Evolutionary conservation across 1,140 invertebrate genomes (phyloP), one percentile per base, ranked within the genome.

Genomic region (Drosophila prosaltans): DNA sequence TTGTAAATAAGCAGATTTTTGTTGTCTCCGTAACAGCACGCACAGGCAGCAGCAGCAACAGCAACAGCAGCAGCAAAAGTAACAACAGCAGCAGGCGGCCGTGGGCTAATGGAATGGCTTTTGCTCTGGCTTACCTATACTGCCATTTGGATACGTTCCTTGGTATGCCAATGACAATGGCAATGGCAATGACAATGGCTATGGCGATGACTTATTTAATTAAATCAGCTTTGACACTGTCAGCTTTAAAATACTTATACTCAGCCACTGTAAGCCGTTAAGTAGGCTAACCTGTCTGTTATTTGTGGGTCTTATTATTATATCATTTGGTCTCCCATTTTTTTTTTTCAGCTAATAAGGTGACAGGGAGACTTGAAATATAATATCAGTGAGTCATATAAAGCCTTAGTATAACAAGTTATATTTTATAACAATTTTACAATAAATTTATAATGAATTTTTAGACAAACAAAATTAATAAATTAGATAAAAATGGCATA

Each of bases 1-100:
- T 83, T 60, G 80, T 80, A 89, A 88, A 88, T 88, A 88, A 89
- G 80, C 80, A 83, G 77, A 89, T 88, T 80, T 76, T 71, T 63
- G 40, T 75, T 75, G 79, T 86, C 71, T 59, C 54, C 72, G 28
- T 45, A 63, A n/a, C 41, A 55, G 40, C 41, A 41, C 30, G 57
- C 48, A 28, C 55, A 6, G 26, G 59, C 36, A 24, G 6, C 32
- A 36, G 4, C 28, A 30, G 2, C 28, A 36, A 7, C 32, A 36
- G 28, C 2, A 30, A 6, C 4, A 40, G 1, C 45, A 48, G 45
- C 45, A 21, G 43, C 43, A 26, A 26, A 21, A 51, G 7, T 24
- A 51, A 10, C 24, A 51, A 8, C 39, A 11, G 30, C 57, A 32
- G 57, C 74, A 58, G 62, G 62, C 69, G 78, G 61, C 82, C 45